Percentiles rank a stretch among this genome's conserved stretches.
These are phyloP conservation scores for Calephelis nemesis DNA, from an alignment of 1,140 invertebrate genomes.

Conservation along the genomic window DNA sequence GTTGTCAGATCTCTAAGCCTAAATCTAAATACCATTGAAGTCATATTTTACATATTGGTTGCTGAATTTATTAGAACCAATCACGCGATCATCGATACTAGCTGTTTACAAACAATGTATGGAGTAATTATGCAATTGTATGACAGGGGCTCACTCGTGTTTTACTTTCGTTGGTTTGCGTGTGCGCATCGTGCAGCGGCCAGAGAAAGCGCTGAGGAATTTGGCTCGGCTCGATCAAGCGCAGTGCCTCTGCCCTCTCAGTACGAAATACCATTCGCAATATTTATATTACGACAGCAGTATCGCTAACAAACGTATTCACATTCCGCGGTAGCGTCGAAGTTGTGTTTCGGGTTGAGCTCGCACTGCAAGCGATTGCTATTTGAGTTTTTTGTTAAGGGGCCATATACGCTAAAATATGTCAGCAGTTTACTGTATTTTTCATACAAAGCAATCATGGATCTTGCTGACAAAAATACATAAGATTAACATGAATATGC, in stretches of 20 bases:
- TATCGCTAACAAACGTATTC: conserved; percentile 22
- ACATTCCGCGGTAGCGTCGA: conserved; percentile 7
- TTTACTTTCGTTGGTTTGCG: conserved; percentile 70
- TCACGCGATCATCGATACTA: conserved; percentile 47
- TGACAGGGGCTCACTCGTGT: conserved; percentile 55
- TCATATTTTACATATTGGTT: conserved; percentile 3
- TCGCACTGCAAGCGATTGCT: too few species aligned
- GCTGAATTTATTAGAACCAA: neutral
- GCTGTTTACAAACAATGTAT: conserved; percentile 75
- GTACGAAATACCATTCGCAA: conserved; percentile 16
- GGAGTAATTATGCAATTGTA: conserved; percentile 73
- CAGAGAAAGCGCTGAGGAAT: conserved; percentile 76
- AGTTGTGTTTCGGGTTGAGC: too few species aligned
- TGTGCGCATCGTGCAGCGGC: conserved; percentile 43
- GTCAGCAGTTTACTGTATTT: too few species aligned
- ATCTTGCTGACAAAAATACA: too few species aligned
- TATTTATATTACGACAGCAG: conserved; percentile 20
- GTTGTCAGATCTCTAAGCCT: too few species aligned
- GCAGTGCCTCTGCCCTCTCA: conserved; percentile 23
- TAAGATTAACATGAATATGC: too few species aligned
- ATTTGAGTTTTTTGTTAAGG: too few species aligned
- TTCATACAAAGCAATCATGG: too few species aligned
- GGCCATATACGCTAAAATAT: too few species aligned
- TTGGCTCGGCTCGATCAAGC: conserved; percentile 40
- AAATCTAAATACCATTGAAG: too few species aligned